Evolutionary conservation across 1,140 invertebrate genomes (phyloP).

Genomic region (Whitmania pigra): DNA sequence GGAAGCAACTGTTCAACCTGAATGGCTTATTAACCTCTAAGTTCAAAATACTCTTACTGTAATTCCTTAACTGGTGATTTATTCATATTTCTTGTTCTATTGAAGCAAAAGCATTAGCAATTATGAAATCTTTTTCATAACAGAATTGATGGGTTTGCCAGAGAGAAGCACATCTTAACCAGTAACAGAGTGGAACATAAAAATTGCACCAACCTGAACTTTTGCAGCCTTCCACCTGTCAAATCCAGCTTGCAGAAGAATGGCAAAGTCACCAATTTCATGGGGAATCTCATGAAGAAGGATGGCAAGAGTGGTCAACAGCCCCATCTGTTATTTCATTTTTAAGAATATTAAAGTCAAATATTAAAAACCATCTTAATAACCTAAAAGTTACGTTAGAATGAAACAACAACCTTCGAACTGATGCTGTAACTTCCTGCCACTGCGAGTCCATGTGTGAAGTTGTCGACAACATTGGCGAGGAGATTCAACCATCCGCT

Average conservation of each 20-base stretch:
- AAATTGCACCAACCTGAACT: constrained; percentile 52
- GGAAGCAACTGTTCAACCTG: too few species aligned
- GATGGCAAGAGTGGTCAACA: constrained; percentile 83
- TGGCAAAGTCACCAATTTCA: constrained; percentile 93
- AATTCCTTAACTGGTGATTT: too few species aligned
- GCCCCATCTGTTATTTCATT: constrained; percentile 57
- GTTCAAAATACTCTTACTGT: too few species aligned
- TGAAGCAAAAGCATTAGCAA: too few species aligned
- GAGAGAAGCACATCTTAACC: constrained; percentile 5
- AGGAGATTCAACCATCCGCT: constrained; percentile 84
- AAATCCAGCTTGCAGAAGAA: constrained; percentile 74
- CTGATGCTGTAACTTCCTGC: constrained; percentile 81
- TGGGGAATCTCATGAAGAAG: constrained; percentile 93
- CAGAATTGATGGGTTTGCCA: not conserved
- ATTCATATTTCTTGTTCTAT: too few species aligned
- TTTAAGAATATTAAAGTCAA: constrained; percentile 17
- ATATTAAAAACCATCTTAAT: too few species aligned
- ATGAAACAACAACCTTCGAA: constrained; percentile 41
- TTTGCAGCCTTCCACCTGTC: constrained; percentile 80
- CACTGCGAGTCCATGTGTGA: constrained; percentile 87
- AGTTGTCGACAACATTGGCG: constrained; percentile 92
- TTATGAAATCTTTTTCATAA: not conserved
- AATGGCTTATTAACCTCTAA: too few species aligned
- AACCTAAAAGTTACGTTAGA: too few species aligned
- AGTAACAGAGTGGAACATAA: constrained; percentile 8